Percentiles rank a stretch among this genome's conserved stretches.
Conservation (phyloP, 2,113 vertebrate genomes). For the Rhabdomys dilectus region DNA sequence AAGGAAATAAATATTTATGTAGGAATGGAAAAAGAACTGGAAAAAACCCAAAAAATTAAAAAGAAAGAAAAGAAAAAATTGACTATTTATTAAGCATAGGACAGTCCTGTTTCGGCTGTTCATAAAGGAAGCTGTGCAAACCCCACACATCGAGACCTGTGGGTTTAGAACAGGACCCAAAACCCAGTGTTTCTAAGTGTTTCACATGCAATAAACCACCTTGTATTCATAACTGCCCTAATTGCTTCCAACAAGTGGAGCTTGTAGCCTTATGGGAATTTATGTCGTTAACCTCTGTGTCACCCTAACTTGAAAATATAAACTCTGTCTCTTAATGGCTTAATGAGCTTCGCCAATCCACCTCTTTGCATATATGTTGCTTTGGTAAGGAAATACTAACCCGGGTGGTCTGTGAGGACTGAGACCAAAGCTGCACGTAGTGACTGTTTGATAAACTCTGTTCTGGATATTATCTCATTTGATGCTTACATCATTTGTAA, state of each 20-base stretch:
- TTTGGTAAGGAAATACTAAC: not conserved
- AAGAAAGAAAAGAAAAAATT: not conserved
- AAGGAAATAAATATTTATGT: not conserved
- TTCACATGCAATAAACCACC: not conserved
- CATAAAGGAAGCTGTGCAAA: not conserved
- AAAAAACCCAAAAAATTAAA: not conserved
- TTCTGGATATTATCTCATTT: not conserved
- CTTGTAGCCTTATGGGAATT: not conserved
- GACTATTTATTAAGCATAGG: not conserved
- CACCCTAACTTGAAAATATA: not conserved
- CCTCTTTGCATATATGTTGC: not conserved
- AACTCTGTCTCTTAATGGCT: not conserved
- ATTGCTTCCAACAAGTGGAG: not conserved
- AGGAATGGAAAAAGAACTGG: not conserved
- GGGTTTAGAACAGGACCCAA: not conserved
- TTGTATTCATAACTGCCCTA: not conserved
- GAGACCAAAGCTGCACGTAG: not conserved
- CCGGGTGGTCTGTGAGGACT: not conserved
- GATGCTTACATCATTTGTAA: not conserved
- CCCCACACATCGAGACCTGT: accelerated
- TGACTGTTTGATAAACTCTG: not conserved
- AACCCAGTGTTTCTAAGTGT: not conserved
- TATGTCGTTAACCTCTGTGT: not conserved
- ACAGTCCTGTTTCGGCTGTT: not conserved
- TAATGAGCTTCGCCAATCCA: not conserved